These are phyloP conservation scores for Araneus ventricosus DNA, from an alignment of 1,140 invertebrate genomes.

Conservation along the genomic window DNA sequence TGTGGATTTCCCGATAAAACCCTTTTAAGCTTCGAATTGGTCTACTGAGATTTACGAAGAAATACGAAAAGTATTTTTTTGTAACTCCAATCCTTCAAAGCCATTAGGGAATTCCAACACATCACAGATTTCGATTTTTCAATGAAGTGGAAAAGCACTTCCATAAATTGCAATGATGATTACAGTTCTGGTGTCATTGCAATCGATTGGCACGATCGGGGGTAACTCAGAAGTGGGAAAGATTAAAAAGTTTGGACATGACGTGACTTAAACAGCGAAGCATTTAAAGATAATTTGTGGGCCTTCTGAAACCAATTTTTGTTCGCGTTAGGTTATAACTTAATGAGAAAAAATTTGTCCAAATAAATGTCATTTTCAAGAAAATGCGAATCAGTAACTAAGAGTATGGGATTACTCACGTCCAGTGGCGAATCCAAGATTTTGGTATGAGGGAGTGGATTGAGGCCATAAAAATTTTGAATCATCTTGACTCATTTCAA, in stretches of 20 bases:
- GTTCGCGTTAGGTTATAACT: too few relatives aligned
- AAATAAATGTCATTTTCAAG: too few relatives aligned
- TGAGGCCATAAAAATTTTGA: too few relatives aligned
- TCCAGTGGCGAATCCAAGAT: too few relatives aligned
- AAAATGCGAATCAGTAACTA: too few relatives aligned
- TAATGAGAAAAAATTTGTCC: too few relatives aligned
- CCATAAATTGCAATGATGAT: neutral
- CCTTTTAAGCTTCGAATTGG: neutral
- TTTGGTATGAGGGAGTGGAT: too few relatives aligned
- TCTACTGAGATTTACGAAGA: neutral
- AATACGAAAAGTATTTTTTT: neutral
- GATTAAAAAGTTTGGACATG: neutral
- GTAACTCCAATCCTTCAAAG: neutral
- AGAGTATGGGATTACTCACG: too few relatives aligned
- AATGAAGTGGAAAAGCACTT: constrained; percentile 12
- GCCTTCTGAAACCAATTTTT: too few relatives aligned
- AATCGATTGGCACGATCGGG: neutral
- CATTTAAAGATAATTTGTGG: too few relatives aligned
- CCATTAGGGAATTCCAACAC: neutral
- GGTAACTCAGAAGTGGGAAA: neutral
- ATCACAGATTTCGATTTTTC: neutral
- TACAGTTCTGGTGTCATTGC: neutral
- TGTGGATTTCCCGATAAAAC: neutral
- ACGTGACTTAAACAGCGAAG: too few relatives aligned
- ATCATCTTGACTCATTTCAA: too few relatives aligned